Percentiles rank a stretch among this genome's conserved stretches.
Evolutionary conservation across 30 jellyfish, hydroid and myxozoan genomes (phyloP).

Genomic region (Chrysaora quinquecirrha): DNA sequence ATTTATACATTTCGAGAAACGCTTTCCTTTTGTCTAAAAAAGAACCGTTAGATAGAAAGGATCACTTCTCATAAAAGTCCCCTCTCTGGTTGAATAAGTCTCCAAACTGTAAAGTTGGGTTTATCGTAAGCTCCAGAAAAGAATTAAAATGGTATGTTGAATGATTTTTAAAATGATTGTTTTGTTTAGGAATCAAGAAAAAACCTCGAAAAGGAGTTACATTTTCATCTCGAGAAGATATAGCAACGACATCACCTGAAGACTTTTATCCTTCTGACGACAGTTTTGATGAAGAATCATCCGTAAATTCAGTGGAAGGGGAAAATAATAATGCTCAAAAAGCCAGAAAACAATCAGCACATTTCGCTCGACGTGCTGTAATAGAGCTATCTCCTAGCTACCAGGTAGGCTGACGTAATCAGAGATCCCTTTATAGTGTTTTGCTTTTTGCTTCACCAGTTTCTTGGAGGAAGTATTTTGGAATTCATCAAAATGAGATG

Average conservation of each 20-base stretch:
- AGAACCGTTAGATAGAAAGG: background rate
- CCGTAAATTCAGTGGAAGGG: background rate
- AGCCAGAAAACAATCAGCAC: background rate
- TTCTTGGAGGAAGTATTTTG: no score
- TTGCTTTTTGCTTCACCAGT: no score
- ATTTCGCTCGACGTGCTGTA: background rate
- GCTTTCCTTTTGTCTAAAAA: background rate
- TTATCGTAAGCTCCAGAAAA: no score
- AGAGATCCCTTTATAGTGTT: no score
- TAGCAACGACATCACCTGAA: background rate
- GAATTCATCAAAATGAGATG: no score
- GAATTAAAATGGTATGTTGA: background rate
- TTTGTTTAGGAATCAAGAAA: background rate
- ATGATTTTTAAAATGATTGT: no score
- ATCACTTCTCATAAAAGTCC: background rate
- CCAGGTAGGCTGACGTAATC: constrained; percentile 37
- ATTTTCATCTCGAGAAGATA: background rate
- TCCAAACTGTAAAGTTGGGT: no score
- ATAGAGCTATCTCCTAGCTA: constrained; percentile 27
- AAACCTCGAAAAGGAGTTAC: background rate
- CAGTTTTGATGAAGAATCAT: background rate
- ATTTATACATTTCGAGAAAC: no score
- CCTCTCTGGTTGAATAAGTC: no score
- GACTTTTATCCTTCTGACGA: background rate
- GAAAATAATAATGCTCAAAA: background rate